Conservation (phyloP, 2,113 vertebrate species). For the Electrona antarctica region DNA sequence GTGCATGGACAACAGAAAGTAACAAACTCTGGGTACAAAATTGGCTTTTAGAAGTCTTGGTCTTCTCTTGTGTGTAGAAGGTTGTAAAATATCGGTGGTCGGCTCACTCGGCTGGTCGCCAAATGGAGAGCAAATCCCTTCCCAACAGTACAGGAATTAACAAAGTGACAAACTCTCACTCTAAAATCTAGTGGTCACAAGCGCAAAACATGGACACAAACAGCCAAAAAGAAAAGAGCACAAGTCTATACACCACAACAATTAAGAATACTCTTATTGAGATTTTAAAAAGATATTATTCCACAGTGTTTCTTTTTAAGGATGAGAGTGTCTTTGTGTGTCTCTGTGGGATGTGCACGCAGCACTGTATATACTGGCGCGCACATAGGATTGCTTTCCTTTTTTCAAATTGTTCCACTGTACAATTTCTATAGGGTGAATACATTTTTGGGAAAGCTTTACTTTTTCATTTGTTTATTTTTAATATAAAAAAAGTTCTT, state of each 20-base stretch:
- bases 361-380: neutral
- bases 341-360: neutral
- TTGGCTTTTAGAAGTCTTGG: neutral
- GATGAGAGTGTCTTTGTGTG: slow-evolving; percentile 6
- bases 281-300: slow-evolving; percentile 2
- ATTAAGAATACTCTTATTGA: slow-evolving; percentile 24
- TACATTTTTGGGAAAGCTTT: slow-evolving; percentile 20
- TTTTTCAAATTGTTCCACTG: slow-evolving; percentile 7
- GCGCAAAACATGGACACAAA: slow-evolving; percentile 25
- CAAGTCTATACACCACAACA: slow-evolving; percentile 40
- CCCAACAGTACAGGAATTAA: neutral
- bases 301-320: slow-evolving; percentile 28
- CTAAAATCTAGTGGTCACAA: slow-evolving; percentile 44
- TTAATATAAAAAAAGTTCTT: slow-evolving; percentile 13
- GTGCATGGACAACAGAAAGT: slow-evolving; percentile 25
- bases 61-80: neutral
- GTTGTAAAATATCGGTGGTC: neutral
- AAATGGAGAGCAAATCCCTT: neutral
- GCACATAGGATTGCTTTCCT: neutral
- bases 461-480: too few relatives aligned
- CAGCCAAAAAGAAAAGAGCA: slow-evolving; percentile 40
- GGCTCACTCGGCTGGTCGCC: neutral
- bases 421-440: slow-evolving; percentile 7
- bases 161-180: slow-evolving; percentile 14
- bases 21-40: neutral